These are phyloP conservation scores for Nicator chloris DNA, from an alignment of 2,113 vertebrate species.

Conservation along the genomic window DNA sequence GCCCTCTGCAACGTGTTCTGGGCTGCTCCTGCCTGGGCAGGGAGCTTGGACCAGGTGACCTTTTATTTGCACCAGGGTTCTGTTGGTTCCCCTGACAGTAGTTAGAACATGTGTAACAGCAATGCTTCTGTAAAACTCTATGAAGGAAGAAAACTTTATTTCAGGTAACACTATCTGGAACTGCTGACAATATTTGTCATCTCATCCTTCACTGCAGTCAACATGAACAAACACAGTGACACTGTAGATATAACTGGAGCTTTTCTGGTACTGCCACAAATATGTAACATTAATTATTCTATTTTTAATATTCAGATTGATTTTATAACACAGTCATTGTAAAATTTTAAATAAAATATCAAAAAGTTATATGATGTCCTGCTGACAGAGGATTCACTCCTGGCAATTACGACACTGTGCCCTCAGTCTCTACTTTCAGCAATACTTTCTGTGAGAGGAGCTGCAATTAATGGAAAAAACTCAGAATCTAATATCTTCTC, in stretches of 20 bases:
- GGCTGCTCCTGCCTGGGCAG: neutral
- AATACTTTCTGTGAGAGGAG: neutral
- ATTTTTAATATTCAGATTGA: neutral
- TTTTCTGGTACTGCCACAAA: neutral
- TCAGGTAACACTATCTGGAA: neutral
- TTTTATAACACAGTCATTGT: neutral
- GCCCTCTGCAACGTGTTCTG: neutral
- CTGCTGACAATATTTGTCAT: neutral
- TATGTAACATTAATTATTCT: neutral
- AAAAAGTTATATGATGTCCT: neutral
- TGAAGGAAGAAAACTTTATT: neutral
- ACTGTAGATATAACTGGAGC: neutral
- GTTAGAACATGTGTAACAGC: neutral
- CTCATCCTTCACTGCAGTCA: neutral
- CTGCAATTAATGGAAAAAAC: neutral
- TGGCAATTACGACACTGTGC: rapidly evolving
- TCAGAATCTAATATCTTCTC: neutral
- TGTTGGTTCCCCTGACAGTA: neutral
- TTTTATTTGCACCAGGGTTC: neutral
- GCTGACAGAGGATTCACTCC: neutral
- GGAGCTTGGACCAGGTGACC: no score
- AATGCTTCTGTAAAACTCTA: neutral
- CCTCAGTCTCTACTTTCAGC: neutral
- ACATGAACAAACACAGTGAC: neutral
- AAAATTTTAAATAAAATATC: neutral